Evolutionary conservation across 2,888 invertebrate genomes (phyloP), one percentile per base, ranked within the genome.

Genomic region (Endotricha flammealis): DNA sequence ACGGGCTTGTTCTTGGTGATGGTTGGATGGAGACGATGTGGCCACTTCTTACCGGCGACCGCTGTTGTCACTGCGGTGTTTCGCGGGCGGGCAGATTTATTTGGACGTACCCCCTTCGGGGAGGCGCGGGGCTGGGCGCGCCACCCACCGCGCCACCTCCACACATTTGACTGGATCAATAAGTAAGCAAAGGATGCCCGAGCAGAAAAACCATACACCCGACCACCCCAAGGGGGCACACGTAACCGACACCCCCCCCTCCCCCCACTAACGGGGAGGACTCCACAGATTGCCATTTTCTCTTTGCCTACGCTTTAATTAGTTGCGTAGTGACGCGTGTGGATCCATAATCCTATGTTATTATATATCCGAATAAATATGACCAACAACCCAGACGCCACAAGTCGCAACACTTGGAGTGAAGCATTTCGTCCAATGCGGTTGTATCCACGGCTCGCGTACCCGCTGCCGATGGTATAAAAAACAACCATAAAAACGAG

Each of bases 91-190:
- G 83, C 82, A 85, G 86, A 87, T 82, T 87, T 85, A 87, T 88
- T 86, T 88, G 88, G 86, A 82, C 88, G 87, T 85, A 86, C 77
- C 81, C 75, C 80, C 80, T 73, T 68, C 59, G 57, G 60, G 72
- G 67, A 71, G 74, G 63, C 56, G 72, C 68, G 77, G 77, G 77
- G 75, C 49, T 64, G 75, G 80, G 77, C 70, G 75, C 64, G 65
- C 83, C 77, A 75, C 78, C 83, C 82, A 77, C 81, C 76, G 76
- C 80, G 81, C 79, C 80, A 80, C 85, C 83, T 85, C 85, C 87
- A 83, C 83, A 87, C 87, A 88, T 87, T 88, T 87, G 87, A 87
- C 87, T 87, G 87, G 87, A 87, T 87, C 87, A 87, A 87, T 87
- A 87, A 87, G 87, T 87, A 87, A 87, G 87, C 87, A 87, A 87